phyloP scores from a whole-genome alignment of 1,140 invertebrate species.

The Pseudomyrmex flavicornis region DNA sequence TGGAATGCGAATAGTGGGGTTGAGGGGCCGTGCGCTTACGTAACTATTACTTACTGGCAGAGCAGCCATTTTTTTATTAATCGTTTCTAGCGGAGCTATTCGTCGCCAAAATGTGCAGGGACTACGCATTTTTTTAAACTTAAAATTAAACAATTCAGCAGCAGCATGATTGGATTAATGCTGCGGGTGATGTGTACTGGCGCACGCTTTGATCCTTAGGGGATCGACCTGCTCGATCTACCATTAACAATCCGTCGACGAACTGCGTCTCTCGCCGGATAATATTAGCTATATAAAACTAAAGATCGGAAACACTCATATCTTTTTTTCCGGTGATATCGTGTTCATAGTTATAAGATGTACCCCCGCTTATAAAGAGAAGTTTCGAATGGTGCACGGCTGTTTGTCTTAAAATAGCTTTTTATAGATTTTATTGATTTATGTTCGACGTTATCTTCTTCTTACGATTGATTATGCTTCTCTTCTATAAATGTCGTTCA shows the following conservation, averaged over 20 bases:
- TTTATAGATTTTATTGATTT: not conserved
- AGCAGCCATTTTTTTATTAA: conserved; percentile 6
- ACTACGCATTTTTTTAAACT: conserved; percentile 34
- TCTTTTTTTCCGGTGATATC: conserved; percentile 67
- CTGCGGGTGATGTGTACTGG: conserved; percentile 44
- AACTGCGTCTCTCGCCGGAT: conserved; percentile 44
- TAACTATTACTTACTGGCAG: conserved; percentile 73
- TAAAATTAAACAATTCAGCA: not conserved
- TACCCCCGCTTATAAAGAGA: not conserved
- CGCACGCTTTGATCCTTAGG: conserved; percentile 64
- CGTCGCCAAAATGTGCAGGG: conserved; percentile 36
- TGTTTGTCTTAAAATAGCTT: conserved; percentile 5
- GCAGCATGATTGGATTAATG: conserved; percentile 69
- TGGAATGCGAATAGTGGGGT: conserved; percentile 74
- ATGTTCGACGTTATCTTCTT: not conserved
- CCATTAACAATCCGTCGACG: conserved; percentile 64
- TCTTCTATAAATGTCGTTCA: not conserved
- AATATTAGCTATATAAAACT: conserved; percentile 46
- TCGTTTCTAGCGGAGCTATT: conserved; percentile 50
- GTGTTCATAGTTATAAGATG: conserved; percentile 74
- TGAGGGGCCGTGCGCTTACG: conserved; percentile 79
- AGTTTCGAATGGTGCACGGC: conserved; percentile 4
- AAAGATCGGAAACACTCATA: conserved; percentile 48
- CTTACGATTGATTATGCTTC: conserved; percentile 6
- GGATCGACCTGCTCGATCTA: conserved; percentile 39